Evolutionary conservation across 2,797 vertebrate species (phyloP).

Genomic region (Poecilia picta): DNA sequence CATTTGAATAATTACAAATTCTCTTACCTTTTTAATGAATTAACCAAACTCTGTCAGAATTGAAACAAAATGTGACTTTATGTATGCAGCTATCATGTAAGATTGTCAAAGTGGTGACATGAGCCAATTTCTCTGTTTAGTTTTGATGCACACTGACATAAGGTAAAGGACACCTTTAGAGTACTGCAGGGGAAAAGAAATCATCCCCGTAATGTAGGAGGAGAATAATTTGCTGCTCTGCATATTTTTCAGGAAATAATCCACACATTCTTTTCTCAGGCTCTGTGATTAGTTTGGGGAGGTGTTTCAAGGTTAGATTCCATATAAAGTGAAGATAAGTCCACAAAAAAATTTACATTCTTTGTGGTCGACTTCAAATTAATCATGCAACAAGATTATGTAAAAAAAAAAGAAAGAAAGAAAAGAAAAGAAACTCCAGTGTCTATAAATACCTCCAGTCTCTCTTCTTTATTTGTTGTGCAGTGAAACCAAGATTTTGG

Average conservation of each 20-base stretch:
- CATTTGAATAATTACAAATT: too few species aligned
- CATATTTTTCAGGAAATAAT: conserved; percentile 54
- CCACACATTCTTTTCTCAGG: conserved; percentile 27
- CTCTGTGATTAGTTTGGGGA: conserved; percentile 51
- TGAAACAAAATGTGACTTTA: background rate
- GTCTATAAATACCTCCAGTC: background rate
- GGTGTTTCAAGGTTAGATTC: conserved; percentile 52
- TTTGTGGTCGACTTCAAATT: conserved; percentile 19
- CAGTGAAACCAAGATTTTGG: background rate
- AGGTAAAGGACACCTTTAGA: conserved; percentile 45
- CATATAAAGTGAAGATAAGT: conserved; percentile 32
- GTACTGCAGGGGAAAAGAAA: conserved; percentile 16
- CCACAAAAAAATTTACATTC: conserved; percentile 23
- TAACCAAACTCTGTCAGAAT: background rate
- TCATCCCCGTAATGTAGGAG: conserved; percentile 17
- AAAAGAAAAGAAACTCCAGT: background rate
- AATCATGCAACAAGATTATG: conserved; percentile 2
- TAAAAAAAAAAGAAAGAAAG: background rate
- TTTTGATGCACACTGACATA: conserved; percentile 24
- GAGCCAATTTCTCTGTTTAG: conserved; percentile 30
- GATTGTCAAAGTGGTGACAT: conserved; percentile 8
- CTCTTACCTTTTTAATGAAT: background rate
- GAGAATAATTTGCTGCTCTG: conserved; percentile 45
- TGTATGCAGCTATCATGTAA: background rate
- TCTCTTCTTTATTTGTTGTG: conserved; percentile 10